Evolutionary conservation across 2,888 invertebrate species (phyloP).

Genomic region (Thelaira solivaga): DNA sequence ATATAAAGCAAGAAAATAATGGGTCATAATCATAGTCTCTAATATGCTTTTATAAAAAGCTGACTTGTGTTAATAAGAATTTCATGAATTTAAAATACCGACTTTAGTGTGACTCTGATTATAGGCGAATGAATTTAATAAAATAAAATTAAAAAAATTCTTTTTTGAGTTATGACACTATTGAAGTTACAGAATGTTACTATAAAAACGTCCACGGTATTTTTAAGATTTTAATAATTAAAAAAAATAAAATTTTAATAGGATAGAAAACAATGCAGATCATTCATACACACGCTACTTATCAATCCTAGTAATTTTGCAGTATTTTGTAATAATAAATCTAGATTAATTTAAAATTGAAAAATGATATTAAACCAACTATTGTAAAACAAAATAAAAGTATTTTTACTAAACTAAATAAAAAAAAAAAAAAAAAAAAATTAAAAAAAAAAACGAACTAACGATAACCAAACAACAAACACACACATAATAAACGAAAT

Average conservation of each 20-base stretch:
- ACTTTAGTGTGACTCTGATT: too few species aligned
- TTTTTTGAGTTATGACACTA: too few species aligned
- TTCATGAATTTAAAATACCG: too few species aligned
- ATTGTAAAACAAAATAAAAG: slow-evolving; percentile 52
- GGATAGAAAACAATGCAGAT: slow-evolving; percentile 43
- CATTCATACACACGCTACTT: neutral
- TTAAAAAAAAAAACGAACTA: slow-evolving; percentile 16
- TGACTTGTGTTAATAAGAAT: too few species aligned
- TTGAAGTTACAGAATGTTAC: too few species aligned
- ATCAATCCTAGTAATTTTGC: slow-evolving; percentile 33
- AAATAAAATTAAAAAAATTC: too few species aligned
- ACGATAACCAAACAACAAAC: slow-evolving; percentile 41
- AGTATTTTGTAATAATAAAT: slow-evolving; percentile 4
- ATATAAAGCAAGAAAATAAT: too few species aligned
- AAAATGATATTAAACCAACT: slow-evolving; percentile 54
- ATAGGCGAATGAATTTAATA: too few species aligned
- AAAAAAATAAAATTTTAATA: neutral
- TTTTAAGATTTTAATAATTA: too few species aligned
- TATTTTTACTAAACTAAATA: slow-evolving; percentile 36
- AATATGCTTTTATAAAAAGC: too few species aligned
- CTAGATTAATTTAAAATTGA: slow-evolving; percentile 19
- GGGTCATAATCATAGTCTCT: too few species aligned
- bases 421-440: slow-evolving; percentile 19
- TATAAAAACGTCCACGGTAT: too few species aligned
- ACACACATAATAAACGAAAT: slow-evolving; percentile 40